Percentiles rank a stretch among this genome's conserved stretches.
phyloP scores from a whole-genome alignment of 1,140 invertebrate genomes.

The Temnothorax nylanderi region DNA sequence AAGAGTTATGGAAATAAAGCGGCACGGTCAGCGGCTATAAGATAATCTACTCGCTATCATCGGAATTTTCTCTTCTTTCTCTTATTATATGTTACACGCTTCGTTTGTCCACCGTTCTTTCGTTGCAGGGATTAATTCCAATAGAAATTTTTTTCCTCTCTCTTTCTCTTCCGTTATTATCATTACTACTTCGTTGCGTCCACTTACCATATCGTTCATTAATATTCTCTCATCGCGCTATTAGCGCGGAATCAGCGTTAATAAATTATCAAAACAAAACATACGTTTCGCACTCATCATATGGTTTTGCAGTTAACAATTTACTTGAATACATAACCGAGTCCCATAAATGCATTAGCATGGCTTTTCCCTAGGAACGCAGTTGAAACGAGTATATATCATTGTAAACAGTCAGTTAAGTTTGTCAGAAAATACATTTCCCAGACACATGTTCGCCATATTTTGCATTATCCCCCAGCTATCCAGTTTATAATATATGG shows the following conservation, averaged over 20 bases:
- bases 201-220: background rate
- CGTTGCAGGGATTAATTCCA: slow-evolving; percentile 43
- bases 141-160: background rate
- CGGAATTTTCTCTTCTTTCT: slow-evolving; percentile 25
- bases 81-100: slow-evolving; percentile 11
- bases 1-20: slow-evolving; percentile 70
- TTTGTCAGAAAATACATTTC: slow-evolving; percentile 61
- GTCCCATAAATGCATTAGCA: slow-evolving; percentile 28
- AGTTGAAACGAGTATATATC: slow-evolving; percentile 54
- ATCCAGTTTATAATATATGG: slow-evolving; percentile 53
- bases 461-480: slow-evolving; percentile 44
- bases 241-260: slow-evolving; percentile 9
- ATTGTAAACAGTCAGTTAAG: slow-evolving; percentile 58
- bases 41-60: slow-evolving; percentile 55
- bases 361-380: slow-evolving; percentile 10
- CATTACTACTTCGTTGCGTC: background rate
- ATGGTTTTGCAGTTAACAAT: background rate
- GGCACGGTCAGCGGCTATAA: slow-evolving; percentile 33
- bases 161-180: background rate
- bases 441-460: slow-evolving; percentile 35
- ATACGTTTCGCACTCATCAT: background rate
- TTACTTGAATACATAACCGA: background rate
- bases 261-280: slow-evolving; percentile 49
- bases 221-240: slow-evolving; percentile 10
- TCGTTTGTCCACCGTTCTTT: slow-evolving; percentile 11